Conservation (phyloP, 2,113 vertebrate genomes). For the Epinephelus fuscoguttatus region DNA sequence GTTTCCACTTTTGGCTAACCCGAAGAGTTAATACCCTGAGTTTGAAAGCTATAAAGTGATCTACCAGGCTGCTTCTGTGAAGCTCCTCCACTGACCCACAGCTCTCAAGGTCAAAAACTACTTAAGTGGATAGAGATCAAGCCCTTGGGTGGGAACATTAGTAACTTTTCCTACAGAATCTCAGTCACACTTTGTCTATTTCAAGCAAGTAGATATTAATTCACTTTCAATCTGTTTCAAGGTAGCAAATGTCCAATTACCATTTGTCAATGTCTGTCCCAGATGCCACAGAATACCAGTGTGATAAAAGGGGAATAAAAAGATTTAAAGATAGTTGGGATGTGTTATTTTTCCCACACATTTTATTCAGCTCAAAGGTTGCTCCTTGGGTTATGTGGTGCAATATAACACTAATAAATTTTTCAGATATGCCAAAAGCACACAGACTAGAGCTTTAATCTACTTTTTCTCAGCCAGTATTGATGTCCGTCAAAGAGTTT, state of each 20-base stretch:
- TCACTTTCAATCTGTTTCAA: background rate
- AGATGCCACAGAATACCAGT: background rate
- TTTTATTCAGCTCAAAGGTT: background rate
- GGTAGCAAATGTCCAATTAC: background rate
- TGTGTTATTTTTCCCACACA: background rate
- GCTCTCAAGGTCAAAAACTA: too few relatives aligned
- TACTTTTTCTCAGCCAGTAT: background rate
- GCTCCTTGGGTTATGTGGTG: background rate
- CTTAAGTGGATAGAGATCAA: too few relatives aligned
- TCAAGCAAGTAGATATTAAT: background rate
- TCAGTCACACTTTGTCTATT: background rate
- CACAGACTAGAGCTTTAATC: background rate
- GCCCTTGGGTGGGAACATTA: background rate
- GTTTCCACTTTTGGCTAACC: too few relatives aligned
- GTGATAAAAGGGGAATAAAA: background rate
- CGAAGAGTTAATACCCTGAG: background rate
- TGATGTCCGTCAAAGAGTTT: too few relatives aligned
- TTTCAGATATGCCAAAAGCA: background rate
- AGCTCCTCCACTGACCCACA: too few relatives aligned
- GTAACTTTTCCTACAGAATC: background rate
- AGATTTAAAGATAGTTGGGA: background rate
- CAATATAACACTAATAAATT: background rate
- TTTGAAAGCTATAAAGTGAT: too few relatives aligned
- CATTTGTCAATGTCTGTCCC: background rate
- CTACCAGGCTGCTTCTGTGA: background rate